These are phyloP conservation scores for Rhagologus leucostigma DNA, from an alignment of 2,113 vertebrate genomes.

Conservation along the genomic window DNA sequence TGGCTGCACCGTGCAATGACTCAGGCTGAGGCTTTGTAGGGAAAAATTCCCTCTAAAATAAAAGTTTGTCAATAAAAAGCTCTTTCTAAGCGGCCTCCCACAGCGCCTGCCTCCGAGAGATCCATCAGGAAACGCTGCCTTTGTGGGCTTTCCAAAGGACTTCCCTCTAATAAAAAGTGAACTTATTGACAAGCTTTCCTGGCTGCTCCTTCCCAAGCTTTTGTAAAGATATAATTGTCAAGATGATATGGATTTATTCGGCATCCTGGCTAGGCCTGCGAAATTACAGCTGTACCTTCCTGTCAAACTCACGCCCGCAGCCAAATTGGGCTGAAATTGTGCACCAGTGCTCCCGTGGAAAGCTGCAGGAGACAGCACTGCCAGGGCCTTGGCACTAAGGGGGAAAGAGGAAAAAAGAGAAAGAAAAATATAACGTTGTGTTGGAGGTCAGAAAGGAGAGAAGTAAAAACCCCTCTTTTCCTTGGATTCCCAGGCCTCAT, in stretches of 20 bases:
- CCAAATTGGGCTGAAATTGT: background rate
- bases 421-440: too few species aligned
- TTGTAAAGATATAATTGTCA: constrained; percentile 42
- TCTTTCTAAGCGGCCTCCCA: background rate
- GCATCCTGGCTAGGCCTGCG: background rate
- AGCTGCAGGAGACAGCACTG: background rate
- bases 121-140: background rate
- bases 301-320: background rate
- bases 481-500: background rate
- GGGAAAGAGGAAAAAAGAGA: rapidly evolving
- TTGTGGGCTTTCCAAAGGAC: background rate
- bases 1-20: rapidly evolving
- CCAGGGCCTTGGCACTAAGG: background rate
- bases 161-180: background rate
- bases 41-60: background rate
- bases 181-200: background rate
- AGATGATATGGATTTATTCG: constrained; percentile 34
- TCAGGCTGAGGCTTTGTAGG: background rate
- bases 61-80: constrained; percentile 12
- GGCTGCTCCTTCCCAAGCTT: background rate
- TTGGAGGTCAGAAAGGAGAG: background rate
- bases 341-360: background rate
- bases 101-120: background rate
- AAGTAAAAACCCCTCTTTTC: rapidly evolving
- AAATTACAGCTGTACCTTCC: background rate